Base-by-base conservation (phyloP, 2,888 invertebrate species). In the Xanthorhoe designata region DNA sequence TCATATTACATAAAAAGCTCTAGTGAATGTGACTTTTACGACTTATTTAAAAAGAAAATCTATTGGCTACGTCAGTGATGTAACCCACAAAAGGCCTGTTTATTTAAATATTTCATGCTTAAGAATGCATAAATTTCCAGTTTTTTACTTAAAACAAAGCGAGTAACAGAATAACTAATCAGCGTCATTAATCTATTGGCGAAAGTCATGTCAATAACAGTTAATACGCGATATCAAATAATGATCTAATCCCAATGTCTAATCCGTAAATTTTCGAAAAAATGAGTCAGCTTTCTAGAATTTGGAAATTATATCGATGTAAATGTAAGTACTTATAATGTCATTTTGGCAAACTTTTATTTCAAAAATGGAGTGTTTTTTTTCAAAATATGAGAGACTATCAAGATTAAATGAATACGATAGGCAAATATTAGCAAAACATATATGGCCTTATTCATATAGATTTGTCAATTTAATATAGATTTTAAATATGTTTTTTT, bases 191-290 rank as follows among this genome's bases (percentile, higher is more conserved):
- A 56, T 56, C 32, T 50, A 52, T 59, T 13, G 19, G 60, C 45
- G 60, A 60, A 60, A 60, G 59, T 60, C 24, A 52, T 42, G 15
- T 51, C 51, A 17, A 24, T 51, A 51, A 51, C 19, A 35, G 52
- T 47, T 47, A 15, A 15, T 47, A 45, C 52, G 29, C 19, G 24
- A 42, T 51, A 6, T 38, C 19, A 7, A 45, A 60, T 60, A 60
- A 52, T 24, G 52, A 60, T 60, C 52, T 45, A 52, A n/a, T n/a
- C n/a, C n/a, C n/a, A n/a, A n/a, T n/a, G n/a, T n/a, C n/a, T n/a
- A n/a, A 24, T 52, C 45, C 60, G 60, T 29, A 35, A 59, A 38
- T 52, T 52, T 38, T 24, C 1, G 29, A 60, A 60, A n/a, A n/a
- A 60, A 60, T 9, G 5, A 38, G 38, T 59, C 38, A 50, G 51